Evolutionary conservation across 1,140 invertebrate species (phyloP).

Genomic region (Drosophila burlai): DNA sequence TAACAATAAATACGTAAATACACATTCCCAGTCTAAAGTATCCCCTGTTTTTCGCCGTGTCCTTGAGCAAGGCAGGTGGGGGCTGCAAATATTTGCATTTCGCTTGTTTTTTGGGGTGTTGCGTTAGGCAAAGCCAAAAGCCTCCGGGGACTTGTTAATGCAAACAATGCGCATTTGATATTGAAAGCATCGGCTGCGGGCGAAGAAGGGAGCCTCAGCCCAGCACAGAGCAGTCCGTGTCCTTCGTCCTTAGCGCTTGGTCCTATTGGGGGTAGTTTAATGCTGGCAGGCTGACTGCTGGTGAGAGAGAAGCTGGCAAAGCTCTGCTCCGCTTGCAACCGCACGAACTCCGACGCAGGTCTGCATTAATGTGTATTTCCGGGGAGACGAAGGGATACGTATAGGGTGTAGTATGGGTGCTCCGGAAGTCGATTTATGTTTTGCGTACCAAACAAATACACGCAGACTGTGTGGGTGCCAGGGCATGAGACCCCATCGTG

Average conservation of each 20-base stretch:
- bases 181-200: conserved; percentile 59
- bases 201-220: background rate
- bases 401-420: conserved; percentile 4
- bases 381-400: conserved; percentile 13
- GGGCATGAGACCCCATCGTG: background rate
- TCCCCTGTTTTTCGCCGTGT: background rate
- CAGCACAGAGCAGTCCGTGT: background rate
- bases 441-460: conserved; percentile 23
- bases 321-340: conserved; percentile 65
- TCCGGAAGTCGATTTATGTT: conserved; percentile 72
- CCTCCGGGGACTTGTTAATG: conserved; percentile 80
- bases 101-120: conserved; percentile 56
- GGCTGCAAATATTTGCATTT: conserved; percentile 74
- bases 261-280: conserved; percentile 63
- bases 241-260: conserved; percentile 14
- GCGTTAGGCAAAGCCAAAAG: conserved; percentile 61
- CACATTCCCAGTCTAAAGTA: no score
- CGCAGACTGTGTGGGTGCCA: background rate
- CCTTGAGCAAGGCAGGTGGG: background rate
- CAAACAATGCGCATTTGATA: conserved; percentile 82
- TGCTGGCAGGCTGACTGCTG: background rate
- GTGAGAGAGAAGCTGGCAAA: conserved; percentile 32
- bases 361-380: conserved; percentile 83
- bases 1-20: background rate
- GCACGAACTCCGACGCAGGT: conserved; percentile 66